Percentiles rank a stretch among this genome's conserved stretches.
Conservation (phyloP, 2,888 invertebrate species). For the Pseudococcus longispinus region DNA sequence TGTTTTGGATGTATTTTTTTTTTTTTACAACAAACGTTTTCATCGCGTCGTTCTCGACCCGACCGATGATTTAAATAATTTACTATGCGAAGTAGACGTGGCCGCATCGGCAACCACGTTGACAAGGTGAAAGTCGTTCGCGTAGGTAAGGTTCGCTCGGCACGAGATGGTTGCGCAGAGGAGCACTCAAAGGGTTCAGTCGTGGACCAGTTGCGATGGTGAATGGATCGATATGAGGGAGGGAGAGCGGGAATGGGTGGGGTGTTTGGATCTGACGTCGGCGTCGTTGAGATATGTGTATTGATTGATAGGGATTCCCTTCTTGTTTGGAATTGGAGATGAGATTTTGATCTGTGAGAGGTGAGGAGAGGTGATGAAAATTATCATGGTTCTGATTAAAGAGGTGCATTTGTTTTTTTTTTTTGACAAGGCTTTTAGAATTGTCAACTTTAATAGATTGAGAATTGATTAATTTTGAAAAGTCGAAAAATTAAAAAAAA, state of each 20-base stretch:
- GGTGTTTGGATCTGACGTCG: neutral
- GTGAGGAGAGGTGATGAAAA: too few relatives aligned
- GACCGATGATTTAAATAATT: constrained; percentile 28
- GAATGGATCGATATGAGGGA: neutral
- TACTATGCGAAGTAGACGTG: neutral
- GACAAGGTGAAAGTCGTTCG: neutral
- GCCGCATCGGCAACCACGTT: neutral
- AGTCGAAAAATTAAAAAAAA: too few relatives aligned
- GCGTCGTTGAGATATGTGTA: neutral
- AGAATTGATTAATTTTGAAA: too few relatives aligned
- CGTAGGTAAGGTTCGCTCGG: neutral
- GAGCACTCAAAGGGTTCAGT: neutral
- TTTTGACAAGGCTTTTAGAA: too few relatives aligned
- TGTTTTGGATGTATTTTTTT: neutral
- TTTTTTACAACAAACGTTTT: constrained; percentile 11
- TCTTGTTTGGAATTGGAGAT: too few relatives aligned
- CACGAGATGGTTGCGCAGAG: neutral
- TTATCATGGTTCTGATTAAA: too few relatives aligned
- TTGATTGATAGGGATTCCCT: neutral
- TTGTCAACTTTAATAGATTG: too few relatives aligned
- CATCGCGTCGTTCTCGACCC: neutral
- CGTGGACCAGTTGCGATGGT: neutral
- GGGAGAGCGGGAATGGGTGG: neutral
- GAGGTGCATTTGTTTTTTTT: too few relatives aligned
- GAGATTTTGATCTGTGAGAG: too few relatives aligned